Evolutionary conservation across 2,797 vertebrate genomes (phyloP).

Genomic region (Mustela erminea): DNA sequence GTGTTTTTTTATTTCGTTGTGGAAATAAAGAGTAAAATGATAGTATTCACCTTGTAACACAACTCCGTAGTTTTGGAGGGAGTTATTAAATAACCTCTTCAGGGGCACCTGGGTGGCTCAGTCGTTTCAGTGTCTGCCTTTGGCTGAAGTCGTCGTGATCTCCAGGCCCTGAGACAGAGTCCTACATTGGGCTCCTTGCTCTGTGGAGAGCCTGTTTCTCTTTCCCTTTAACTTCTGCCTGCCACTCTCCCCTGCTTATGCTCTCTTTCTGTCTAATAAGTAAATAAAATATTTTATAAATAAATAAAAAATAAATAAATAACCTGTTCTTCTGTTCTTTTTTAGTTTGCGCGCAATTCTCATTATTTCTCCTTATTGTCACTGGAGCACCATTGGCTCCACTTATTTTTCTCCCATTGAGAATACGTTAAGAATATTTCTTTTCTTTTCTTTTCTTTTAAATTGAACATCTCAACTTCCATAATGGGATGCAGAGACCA

Average conservation of each 20-base stretch:
- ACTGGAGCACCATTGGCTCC: not conserved
- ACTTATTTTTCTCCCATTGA: not conserved
- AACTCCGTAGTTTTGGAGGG: not conserved
- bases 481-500: conserved; percentile 8
- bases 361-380: conserved; percentile 21
- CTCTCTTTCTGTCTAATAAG: not conserved
- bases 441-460: not conserved
- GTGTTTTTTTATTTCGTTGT: not conserved
- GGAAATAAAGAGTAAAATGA: not conserved
- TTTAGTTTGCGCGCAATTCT: conserved; percentile 17
- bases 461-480: not conserved
- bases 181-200: not conserved
- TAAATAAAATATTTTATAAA: not conserved
- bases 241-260: not conserved
- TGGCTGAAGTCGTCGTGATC: not conserved
- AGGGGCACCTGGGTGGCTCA: not conserved
- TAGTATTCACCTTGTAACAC: conserved; percentile 15
- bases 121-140: not conserved
- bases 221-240: not conserved
- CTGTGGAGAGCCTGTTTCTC: not conserved
- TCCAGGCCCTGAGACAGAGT: not conserved
- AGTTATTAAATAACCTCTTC: not conserved
- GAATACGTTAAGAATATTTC: not conserved
- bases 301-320: not conserved
- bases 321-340: not conserved